Conservation (phyloP, 2,888 invertebrate species). For the Yponomeuta plumbellus region DNA sequence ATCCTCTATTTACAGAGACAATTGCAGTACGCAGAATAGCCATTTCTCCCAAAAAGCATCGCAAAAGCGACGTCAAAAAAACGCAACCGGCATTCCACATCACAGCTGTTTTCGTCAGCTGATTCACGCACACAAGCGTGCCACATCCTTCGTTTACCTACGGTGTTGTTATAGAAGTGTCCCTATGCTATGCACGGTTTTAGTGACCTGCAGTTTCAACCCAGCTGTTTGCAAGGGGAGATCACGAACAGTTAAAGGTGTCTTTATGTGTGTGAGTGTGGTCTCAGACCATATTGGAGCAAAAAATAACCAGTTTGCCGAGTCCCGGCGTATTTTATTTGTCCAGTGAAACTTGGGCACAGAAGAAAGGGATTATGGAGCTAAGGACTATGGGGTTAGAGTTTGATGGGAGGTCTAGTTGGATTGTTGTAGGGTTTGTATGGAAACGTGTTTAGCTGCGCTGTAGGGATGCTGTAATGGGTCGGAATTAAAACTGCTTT, state of each 20-base stretch:
- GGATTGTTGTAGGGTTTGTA: background rate
- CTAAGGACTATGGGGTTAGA: background rate
- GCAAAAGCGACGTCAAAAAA: constrained; percentile 8
- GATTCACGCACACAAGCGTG: constrained; percentile 16
- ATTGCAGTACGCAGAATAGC: constrained; percentile 2
- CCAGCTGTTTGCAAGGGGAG: background rate
- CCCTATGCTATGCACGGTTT: background rate
- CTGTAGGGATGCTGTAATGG: constrained; percentile 4
- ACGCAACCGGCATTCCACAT: constrained; percentile 15
- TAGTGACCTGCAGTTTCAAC: background rate
- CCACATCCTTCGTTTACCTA: constrained; percentile 5
- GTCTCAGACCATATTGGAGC: constrained; percentile 32
- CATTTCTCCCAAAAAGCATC: constrained; percentile 13
- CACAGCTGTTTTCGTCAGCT: constrained; percentile 20
- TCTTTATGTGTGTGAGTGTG: constrained; percentile 32
- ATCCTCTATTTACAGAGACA: background rate
- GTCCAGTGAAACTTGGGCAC: background rate
- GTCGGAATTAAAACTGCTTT: background rate
- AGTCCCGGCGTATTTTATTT: constrained; percentile 30
- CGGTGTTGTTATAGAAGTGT: background rate
- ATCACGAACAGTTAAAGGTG: background rate
- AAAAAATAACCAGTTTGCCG: constrained; percentile 59
- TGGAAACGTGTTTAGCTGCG: background rate
- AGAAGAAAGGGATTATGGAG: background rate
- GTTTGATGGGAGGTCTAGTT: background rate